These are phyloP conservation scores for Apolygus lucorum DNA, from an alignment of 1,140 invertebrate species.

Conservation along the genomic window DNA sequence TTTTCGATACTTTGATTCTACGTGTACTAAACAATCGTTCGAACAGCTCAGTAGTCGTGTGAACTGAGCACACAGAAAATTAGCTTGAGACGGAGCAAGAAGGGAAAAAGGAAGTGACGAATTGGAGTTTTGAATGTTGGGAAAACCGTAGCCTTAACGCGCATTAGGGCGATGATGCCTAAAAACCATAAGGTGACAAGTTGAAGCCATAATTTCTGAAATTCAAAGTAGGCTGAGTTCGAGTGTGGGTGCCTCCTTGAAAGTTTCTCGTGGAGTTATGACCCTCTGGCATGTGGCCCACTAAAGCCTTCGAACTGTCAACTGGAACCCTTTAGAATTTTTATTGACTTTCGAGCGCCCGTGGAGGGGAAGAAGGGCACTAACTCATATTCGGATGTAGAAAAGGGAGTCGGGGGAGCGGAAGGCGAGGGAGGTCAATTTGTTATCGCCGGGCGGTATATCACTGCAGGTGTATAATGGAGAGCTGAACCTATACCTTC, in stretches of 20 bases:
- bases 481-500: neutral
- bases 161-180: neutral
- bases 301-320: slow-evolving; percentile 4
- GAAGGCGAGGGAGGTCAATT: neutral
- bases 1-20: no score
- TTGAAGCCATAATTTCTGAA: slow-evolving; percentile 7
- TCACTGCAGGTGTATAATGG: slow-evolving; percentile 6
- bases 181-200: slow-evolving; percentile 10
- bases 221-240: slow-evolving; percentile 1
- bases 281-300: slow-evolving; percentile 3
- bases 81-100: no score
- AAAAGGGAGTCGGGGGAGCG: neutral
- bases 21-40: no score
- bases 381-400: neutral
- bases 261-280: neutral
- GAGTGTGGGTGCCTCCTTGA: neutral
- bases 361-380: neutral
- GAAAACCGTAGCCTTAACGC: neutral
- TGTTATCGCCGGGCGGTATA: slow-evolving; percentile 5
- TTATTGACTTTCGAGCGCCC: slow-evolving; percentile 5
- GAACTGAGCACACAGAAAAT: no score
- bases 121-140: no score
- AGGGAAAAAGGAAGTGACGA: no score
- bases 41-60: no score
- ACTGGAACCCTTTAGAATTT: slow-evolving; percentile 8